Conservation (phyloP, 2,797 vertebrate genomes). For the Menidia menidia region DNA sequence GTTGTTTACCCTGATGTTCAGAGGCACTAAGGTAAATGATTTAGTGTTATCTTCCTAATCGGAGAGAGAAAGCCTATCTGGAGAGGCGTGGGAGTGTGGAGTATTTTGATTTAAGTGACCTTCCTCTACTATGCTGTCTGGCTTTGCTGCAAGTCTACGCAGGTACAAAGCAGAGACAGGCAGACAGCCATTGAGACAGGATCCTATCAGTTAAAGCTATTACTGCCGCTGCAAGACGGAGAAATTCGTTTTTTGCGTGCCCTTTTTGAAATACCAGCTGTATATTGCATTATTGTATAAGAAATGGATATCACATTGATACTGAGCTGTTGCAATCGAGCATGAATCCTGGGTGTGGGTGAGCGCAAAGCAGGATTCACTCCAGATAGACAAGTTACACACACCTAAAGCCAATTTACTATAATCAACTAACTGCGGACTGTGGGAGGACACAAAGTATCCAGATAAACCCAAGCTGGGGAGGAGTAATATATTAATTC, state of each 20-base stretch:
- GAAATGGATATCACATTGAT: not conserved
- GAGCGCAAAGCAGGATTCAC: too few relatives aligned
- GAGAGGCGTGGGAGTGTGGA: conserved; percentile 62
- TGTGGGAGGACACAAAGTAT: too few relatives aligned
- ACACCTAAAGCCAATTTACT: too few relatives aligned
- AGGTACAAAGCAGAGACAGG: conserved; percentile 42
- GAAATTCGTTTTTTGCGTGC: not conserved
- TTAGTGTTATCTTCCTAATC: conserved; percentile 63
- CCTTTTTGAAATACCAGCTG: not conserved
- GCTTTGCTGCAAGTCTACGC: conserved; percentile 50
- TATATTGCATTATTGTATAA: not conserved
- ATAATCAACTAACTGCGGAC: too few relatives aligned
- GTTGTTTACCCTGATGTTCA: conserved; percentile 49
- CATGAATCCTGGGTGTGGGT: too few relatives aligned
- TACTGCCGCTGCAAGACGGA: not conserved
- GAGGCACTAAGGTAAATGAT: conserved; percentile 49
- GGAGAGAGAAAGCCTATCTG: conserved; percentile 38
- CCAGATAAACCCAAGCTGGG: too few relatives aligned
- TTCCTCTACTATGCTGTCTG: conserved; percentile 59
- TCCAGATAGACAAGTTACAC: too few relatives aligned
- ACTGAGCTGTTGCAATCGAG: not conserved
- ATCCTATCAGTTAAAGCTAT: conserved; percentile 1
- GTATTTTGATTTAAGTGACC: conserved; percentile 67
- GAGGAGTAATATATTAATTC: too few relatives aligned
- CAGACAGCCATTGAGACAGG: conserved; percentile 6